Conservation (phyloP, 2,113 vertebrate species). For the Callipepla californica region DNA sequence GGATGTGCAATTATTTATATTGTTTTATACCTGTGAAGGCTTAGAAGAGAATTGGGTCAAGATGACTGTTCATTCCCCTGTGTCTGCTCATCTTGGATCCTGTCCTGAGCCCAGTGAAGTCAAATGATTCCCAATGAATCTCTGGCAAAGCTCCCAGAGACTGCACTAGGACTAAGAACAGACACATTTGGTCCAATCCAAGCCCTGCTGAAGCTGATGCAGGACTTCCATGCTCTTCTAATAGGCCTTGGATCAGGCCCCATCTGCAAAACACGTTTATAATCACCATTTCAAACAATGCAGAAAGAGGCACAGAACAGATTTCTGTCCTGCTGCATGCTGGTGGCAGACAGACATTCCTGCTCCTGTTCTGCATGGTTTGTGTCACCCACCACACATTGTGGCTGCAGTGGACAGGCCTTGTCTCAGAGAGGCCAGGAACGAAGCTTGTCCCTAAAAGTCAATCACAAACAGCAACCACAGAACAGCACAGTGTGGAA, state of each 20-base stretch:
- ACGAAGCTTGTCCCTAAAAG: not conserved
- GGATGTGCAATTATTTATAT: not conserved
- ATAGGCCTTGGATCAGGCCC: not conserved
- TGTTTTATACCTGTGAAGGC: conserved; percentile 17
- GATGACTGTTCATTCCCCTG: not conserved
- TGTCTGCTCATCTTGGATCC: conserved; percentile 46
- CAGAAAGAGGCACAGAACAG: not conserved
- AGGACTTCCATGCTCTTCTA: not conserved
- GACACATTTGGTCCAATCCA: conserved; percentile 1
- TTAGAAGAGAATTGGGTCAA: conserved; percentile 27
- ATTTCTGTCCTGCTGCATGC: not conserved
- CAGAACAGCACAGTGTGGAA: not conserved
- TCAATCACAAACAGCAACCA: not conserved
- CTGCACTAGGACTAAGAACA: not conserved
- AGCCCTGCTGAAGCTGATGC: not conserved
- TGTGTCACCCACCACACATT: not conserved
- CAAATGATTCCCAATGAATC: conserved; percentile 20
- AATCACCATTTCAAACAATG: not conserved
- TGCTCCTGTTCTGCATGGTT: rapidly evolving
- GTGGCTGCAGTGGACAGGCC: not conserved
- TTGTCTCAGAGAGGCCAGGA: rapidly evolving
- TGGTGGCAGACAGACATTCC: not conserved
- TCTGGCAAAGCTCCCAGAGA: conserved; percentile 39
- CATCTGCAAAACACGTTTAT: not conserved
- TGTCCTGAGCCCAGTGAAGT: conserved; percentile 39